Evolutionary conservation across 2,888 invertebrate species (phyloP).

Genomic region (Boloria euphrosyne): DNA sequence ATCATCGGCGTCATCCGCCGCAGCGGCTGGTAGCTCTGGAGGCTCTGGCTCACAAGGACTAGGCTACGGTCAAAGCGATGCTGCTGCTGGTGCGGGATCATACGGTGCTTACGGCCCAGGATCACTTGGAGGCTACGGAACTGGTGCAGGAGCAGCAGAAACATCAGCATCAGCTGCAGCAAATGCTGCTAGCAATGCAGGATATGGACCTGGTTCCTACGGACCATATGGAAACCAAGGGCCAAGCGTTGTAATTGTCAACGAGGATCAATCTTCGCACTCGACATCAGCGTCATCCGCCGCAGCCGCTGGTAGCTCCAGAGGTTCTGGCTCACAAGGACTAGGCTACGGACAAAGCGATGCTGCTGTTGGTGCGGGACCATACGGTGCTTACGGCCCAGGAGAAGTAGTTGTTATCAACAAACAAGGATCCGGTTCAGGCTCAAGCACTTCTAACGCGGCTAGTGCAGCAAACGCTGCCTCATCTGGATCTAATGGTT

Average conservation of each 20-base stretch:
- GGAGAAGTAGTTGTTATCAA: background rate
- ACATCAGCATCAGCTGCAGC: background rate
- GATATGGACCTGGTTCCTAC: background rate
- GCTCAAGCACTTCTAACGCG: slow-evolving; percentile 7
- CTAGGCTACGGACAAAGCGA: background rate
- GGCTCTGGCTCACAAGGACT: background rate
- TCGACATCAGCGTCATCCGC: background rate
- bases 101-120: too few relatives aligned
- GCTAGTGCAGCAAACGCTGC: slow-evolving; percentile 14
- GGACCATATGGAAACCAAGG: slow-evolving; percentile 11
- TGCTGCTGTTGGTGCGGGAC: background rate
- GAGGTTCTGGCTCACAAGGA: background rate
- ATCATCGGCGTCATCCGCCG: background rate
- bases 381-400: background rate
- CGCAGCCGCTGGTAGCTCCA: background rate
- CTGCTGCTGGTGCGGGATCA: background rate
- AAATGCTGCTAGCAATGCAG: background rate
- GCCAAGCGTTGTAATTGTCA: slow-evolving; percentile 29
- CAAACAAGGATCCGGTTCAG: slow-evolving; percentile 5
- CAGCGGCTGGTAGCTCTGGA: background rate
- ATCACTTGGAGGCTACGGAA: background rate
- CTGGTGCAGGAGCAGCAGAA: background rate
- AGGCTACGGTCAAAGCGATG: background rate
- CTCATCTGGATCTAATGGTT: background rate
- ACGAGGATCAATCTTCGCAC: slow-evolving; percentile 11